Conservation (phyloP, 92 coral and sea anemone genomes). For the Zoanthus sociatus region DNA sequence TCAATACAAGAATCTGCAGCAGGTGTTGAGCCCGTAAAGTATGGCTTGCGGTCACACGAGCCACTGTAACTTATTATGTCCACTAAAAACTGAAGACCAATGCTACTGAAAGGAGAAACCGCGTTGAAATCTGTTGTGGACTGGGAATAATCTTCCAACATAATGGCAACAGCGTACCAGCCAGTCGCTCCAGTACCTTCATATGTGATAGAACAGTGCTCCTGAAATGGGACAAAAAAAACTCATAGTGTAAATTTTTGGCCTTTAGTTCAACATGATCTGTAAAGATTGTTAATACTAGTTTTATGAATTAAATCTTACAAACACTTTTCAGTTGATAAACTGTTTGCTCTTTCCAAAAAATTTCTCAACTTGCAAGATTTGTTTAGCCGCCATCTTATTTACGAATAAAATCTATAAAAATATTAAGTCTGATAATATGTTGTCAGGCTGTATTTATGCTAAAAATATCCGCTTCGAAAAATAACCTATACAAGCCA, state of each 20-base stretch:
- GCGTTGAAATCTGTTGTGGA: constrained; percentile 48
- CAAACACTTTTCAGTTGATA: no score
- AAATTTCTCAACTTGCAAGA: no score
- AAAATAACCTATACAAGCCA: no score
- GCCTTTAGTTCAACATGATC: no score
- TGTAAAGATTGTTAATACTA: neutral
- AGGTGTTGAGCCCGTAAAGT: constrained; percentile 58
- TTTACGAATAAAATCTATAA: no score
- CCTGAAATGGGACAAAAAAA: constrained; percentile 13
- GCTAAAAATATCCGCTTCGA: no score
- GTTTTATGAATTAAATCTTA: no score
- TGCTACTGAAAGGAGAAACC: constrained; percentile 56
- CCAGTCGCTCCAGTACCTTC: constrained; percentile 46
- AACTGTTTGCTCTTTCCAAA: no score
- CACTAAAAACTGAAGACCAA: constrained; percentile 65
- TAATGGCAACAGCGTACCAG: constrained; percentile 64
- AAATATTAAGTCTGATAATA: no score
- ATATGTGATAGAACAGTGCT: constrained; percentile 15
- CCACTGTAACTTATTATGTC: constrained; percentile 20
- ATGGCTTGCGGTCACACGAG: constrained; percentile 53
- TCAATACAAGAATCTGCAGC: constrained; percentile 59
- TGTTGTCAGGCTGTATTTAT: no score
- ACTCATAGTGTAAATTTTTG: neutral
- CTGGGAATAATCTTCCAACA: constrained; percentile 66
- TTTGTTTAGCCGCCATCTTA: no score